Evolutionary conservation across 2,888 invertebrate species (phyloP), one percentile per base, ranked within the genome.

Genomic region (Cataglyphis rosenhaueri): DNA sequence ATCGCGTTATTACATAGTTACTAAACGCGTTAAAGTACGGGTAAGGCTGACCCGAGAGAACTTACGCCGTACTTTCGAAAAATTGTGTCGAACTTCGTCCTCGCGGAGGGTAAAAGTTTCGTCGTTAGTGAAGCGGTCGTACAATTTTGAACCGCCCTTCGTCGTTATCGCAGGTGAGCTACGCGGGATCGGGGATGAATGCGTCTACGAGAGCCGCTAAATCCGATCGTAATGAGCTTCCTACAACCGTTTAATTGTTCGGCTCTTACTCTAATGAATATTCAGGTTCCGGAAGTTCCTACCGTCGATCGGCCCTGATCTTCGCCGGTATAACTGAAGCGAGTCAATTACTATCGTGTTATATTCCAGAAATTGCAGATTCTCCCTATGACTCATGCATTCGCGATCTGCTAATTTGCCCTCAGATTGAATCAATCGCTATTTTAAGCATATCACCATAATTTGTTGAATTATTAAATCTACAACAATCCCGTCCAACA

Each of bases 211-310:
- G 59, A 57, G 25, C 55, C 64, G 74, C 64, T 75, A 81, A 81
- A 81, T 75, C 74, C 65, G 44, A 65, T 81, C 81, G 65, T 81
- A 81, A 81, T 75, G 73, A 75, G 65, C 81, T 81, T 21, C 65
- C 75, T 81, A 75, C 81, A 65, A 64, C 57, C 81, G 59, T 81
- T 65, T 81, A 81, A 81, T 81, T 66, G 75, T 64, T 74, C 81
- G 55, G 57, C 74, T 65, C 44, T 65, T 64, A 59, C 65, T 81
- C 65, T 75, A 65, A 81, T 81, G 73, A 81, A 81, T 81, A 81
- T 75, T 81, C 81, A 81, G 75, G 75, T 75, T 81, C 21, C 75
- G 44, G 32, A 74, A 74, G 61, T 74, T 81, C 35, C 61, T 10
- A 29, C 2, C 44, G 32, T 55, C 55, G 81, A 81, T 81, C 81